Base-by-base conservation (phyloP, 2,113 vertebrate species). In the Talpa occidentalis region DNA sequence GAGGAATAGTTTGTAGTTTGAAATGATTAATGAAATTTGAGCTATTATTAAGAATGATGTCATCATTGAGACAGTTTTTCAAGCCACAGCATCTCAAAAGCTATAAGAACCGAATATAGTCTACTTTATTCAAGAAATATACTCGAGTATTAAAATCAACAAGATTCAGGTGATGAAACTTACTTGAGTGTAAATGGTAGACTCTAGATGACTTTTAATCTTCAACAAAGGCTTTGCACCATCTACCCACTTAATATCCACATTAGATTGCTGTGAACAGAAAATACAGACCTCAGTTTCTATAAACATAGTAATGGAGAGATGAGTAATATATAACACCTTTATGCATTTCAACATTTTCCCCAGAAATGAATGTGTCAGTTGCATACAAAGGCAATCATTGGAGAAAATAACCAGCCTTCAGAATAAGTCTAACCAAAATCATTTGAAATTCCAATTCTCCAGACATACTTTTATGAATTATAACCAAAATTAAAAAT, bases 221-320 rank as follows among this genome's bases (percentile, higher is more conserved):
- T 99, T 99, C 96, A 99, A 99, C 80, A 99, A 98, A 0, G 98
- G 97, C 97, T 99, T 99, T 96, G 97, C 98, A 92, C 99, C 99
- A 97, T 99, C 99, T 42, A 99, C 99, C 99, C 99, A 99, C 96
- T 99, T 99, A 7, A 99, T 98, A 94, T 99, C 99, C 16, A 98
- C 64, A 0, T 97, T 98, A 11, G 98, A 97, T 97, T 99, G 97
- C 98, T 98, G 92, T 44, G 67, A 98, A 98, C 14, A 97, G 74
- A 97, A 90, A 97, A 97, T 30, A 96, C 26, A 70, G 24, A 56
- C 66, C 54, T 44, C 69, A 74, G 8, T 73, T 93, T 95, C 17
- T 69, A 2, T 79, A 88, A 85, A 60, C 6, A 77, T 1, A 47
- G 42, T 11, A 77, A 84, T 30, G 32, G 16, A 54, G 14, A 88